These are phyloP conservation scores for Crocuta crocuta DNA, from an alignment of 2,113 vertebrate species.

Conservation along the genomic window DNA sequence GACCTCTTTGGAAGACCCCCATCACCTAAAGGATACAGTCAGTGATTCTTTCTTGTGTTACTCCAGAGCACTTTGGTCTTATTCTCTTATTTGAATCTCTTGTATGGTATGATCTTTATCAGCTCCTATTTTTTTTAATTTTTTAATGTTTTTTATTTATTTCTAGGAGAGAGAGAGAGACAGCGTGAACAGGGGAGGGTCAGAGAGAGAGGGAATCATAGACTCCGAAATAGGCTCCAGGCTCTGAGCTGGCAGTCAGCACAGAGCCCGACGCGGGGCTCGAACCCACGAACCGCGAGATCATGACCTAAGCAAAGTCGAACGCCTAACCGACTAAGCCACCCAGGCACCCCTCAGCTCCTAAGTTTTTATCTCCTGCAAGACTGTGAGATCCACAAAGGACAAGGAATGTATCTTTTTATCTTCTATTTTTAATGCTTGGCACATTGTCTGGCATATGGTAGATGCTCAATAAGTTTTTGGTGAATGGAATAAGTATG, in stretches of 20 bases:
- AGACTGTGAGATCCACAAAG: not conserved
- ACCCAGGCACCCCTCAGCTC: not conserved
- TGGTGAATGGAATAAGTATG: not conserved
- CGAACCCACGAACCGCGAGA: no score
- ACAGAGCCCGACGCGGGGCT: no score
- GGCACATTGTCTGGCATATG: not conserved
- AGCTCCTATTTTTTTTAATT: not conserved
- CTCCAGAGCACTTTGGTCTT: not conserved
- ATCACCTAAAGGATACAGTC: not conserved
- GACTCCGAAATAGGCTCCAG: no score
- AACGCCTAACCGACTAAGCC: no score
- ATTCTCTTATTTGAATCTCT: not conserved
- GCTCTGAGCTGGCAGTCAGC: no score
- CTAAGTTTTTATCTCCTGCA: not conserved
- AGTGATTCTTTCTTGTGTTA: not conserved
- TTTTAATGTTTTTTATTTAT: no score
- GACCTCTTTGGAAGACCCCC: not conserved
- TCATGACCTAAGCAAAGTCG: no score
- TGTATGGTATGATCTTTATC: not conserved
- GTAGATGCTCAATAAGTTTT: not conserved
- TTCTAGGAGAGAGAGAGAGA: no score
- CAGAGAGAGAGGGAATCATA: no score
- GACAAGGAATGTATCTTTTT: not conserved
- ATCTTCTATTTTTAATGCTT: not conserved
- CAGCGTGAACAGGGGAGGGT: no score